Evolutionary conservation across 1,140 invertebrate species (phyloP), one percentile per base, ranked within the genome.

Genomic region (Belonocnema kinseyi): DNA sequence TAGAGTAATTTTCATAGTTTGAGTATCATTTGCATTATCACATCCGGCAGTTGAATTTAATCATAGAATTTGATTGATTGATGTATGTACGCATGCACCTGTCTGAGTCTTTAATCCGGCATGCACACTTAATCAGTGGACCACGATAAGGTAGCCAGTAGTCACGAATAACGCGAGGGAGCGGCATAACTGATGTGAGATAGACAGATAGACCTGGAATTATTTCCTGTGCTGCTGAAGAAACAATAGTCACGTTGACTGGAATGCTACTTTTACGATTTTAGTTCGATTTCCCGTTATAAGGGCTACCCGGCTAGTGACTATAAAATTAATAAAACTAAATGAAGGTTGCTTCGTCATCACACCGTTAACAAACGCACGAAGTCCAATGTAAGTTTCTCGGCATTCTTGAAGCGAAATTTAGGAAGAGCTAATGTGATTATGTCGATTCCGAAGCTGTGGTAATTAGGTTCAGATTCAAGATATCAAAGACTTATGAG

Each of bases 101-200:
- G 61, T 66, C 61, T 40, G 26, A 40, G 16, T 40, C 61, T 66
- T 66, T 13, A n/a, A 66, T 12, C 26, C 10, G 61, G 26, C 61
- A 40, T 66, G 61, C 61, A 66, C 21, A 40, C 61, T 66, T 66
- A 66, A 66, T 66, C 61, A 66, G 61, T 66, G 61, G 61, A 66
- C 61, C 61, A 66, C 33, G 61, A 66, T 66, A 66, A 66, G 61
- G 61, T 66, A 66, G 17, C 11, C 40, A 46, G 40, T 46, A 56
- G 61, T 66, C 26, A 66, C 61, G 61, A 66, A 46, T 66, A 66
- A 66, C 26, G 21, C 26, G 61, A 66, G 61, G 61, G 61, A n/a
- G 61, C 26, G 61, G 26, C 61, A 16, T 46, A 46, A 46, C 40
- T 46, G 40, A 46, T 33, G 12, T 16, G 26, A 66, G 58, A 66